phyloP scores from a whole-genome alignment of 2,888 invertebrate genomes.

The Eupithecia centaureata region DNA sequence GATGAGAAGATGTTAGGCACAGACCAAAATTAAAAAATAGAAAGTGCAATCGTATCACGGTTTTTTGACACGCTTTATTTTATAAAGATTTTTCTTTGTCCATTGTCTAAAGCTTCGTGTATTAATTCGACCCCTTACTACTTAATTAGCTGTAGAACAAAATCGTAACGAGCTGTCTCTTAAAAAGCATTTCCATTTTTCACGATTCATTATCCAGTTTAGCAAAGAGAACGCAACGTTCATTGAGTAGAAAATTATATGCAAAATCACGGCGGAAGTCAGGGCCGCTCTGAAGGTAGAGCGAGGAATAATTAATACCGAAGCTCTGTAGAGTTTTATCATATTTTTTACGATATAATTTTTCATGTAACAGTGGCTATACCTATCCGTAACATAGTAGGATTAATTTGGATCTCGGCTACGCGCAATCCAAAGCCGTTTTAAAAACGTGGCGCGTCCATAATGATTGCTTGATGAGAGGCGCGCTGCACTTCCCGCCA shows the following conservation, averaged over 20 bases:
- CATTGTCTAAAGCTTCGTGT: not conserved
- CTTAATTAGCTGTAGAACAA: conserved; percentile 7
- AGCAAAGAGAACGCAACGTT: conserved; percentile 52
- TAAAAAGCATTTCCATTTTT: conserved; percentile 35
- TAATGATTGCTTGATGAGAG: conserved; percentile 81
- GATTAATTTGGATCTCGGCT: conserved; percentile 75
- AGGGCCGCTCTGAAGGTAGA: conserved; percentile 62
- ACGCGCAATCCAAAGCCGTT: conserved; percentile 75
- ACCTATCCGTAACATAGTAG: conserved; percentile 66
- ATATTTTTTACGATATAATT: conserved; percentile 55
- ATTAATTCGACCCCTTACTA: not conserved
- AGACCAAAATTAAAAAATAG: too few relatives aligned
- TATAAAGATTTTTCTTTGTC: not conserved
- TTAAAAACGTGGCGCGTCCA: conserved; percentile 81
- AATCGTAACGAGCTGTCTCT: conserved; percentile 22
- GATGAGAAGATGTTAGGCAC: not conserved
- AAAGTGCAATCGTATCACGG: not conserved
- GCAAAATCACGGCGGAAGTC: conserved; percentile 78
- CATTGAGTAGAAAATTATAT: conserved; percentile 80
- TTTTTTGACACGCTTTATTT: not conserved
- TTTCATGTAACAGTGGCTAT: conserved; percentile 64
- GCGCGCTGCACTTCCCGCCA: conserved; percentile 57
- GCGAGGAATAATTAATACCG: conserved; percentile 72
- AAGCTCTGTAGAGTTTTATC: conserved; percentile 61
- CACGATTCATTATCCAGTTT: conserved; percentile 39